Evolutionary conservation across 2,113 vertebrate genomes (phyloP).

Genomic region (Pachyramphus minor): DNA sequence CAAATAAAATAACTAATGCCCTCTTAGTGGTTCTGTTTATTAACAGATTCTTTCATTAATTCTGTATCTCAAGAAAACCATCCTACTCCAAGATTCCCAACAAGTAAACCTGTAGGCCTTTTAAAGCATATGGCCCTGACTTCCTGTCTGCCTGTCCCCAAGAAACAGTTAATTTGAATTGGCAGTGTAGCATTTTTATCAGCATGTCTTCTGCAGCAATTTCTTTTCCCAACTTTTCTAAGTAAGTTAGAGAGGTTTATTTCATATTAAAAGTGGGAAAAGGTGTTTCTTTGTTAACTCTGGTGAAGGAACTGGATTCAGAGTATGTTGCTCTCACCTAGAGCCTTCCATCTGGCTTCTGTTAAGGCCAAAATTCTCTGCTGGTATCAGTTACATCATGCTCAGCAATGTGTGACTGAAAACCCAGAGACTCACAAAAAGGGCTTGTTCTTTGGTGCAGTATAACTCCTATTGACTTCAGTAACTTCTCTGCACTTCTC

Average conservation of each 20-base stretch:
- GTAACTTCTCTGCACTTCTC: slow-evolving; percentile 10
- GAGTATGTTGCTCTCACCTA: neutral
- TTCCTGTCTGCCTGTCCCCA: neutral
- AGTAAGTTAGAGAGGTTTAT: neutral
- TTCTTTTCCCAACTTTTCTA: neutral
- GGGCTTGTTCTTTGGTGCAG: neutral
- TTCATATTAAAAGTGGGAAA: neutral
- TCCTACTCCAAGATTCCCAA: neutral
- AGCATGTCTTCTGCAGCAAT: neutral
- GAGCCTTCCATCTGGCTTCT: neutral
- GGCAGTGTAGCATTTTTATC: neutral
- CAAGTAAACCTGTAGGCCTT: neutral
- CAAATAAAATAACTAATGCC: neutral
- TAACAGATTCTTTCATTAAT: neutral
- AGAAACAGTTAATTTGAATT: neutral
- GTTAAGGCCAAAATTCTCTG: neutral
- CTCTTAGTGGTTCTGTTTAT: neutral
- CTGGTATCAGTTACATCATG: neutral
- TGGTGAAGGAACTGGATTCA: neutral
- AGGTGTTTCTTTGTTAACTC: neutral
- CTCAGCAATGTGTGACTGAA: neutral
- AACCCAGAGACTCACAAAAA: neutral
- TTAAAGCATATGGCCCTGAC: neutral
- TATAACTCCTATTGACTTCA: neutral
- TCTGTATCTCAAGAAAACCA: neutral